A percentile compares a stretch with the other conserved stretches of the same genome.
Evolutionary conservation across 2,113 vertebrate genomes (phyloP).

Genomic region (Dasyprocta punctata): DNA sequence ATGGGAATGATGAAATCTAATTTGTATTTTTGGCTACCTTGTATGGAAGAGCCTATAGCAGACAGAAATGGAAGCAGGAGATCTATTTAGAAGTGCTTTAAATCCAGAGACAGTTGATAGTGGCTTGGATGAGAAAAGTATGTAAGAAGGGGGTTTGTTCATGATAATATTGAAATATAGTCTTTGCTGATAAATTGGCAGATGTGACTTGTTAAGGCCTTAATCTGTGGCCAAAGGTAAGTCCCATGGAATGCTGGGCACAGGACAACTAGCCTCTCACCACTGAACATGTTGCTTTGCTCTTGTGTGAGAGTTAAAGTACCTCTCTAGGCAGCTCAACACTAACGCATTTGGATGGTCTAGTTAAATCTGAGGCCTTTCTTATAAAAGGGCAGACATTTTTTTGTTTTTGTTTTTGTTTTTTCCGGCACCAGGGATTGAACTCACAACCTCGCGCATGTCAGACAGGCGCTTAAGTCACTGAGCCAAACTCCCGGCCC

Average conservation of each 20-base stretch:
- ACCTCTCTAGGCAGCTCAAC: not conserved
- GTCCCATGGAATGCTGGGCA: not conserved
- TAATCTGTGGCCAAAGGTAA: not conserved
- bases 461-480: too few species aligned
- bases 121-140: not conserved
- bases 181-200: not conserved
- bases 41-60: not conserved
- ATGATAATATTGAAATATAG: not conserved
- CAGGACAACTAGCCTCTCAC: not conserved
- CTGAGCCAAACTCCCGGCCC: too few species aligned
- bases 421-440: too few species aligned
- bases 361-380: not conserved
- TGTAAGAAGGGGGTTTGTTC: not conserved
- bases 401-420: too few species aligned
- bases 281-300: not conserved
- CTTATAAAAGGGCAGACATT: not conserved
- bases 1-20: not conserved
- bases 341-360: not conserved
- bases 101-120: not conserved
- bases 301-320: not conserved
- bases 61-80: not conserved
- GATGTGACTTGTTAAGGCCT: not conserved
- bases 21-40: not conserved
- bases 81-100: not conserved
- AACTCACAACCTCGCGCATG: too few species aligned